A percentile compares a stretch with the other conserved stretches of the same genome.
Evolutionary conservation across 2,797 vertebrate species (phyloP).

Genomic region (Catharus ustulatus): DNA sequence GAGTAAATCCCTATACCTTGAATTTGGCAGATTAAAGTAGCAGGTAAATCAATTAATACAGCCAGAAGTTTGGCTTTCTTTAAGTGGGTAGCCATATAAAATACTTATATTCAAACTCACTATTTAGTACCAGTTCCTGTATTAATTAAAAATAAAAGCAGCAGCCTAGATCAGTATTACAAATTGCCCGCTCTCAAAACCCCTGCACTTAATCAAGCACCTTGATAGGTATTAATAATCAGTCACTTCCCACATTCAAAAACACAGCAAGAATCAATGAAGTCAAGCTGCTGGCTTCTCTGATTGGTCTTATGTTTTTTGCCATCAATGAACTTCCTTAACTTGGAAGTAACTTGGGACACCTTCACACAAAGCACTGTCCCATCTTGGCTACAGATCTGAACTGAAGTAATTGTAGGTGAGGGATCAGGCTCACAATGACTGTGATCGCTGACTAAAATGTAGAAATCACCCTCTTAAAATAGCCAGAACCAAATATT

Average conservation of each 20-base stretch:
- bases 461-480: not conserved
- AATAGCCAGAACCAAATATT: not conserved
- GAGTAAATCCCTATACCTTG: not conserved
- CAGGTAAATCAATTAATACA: not conserved
- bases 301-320: rapidly evolving
- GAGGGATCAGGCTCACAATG: not conserved
- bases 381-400: not conserved
- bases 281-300: not conserved
- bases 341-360: not conserved
- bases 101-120: not conserved
- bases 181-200: not conserved
- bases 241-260: not conserved
- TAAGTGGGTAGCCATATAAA: not conserved
- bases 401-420: not conserved
- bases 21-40: not conserved
- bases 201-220: not conserved
- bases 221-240: not conserved
- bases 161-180: not conserved
- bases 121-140: not conserved
- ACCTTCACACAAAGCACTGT: not conserved
- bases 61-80: not conserved
- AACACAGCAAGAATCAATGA: not conserved
- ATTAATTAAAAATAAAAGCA: not conserved
- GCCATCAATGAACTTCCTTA: not conserved
- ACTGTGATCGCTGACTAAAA: not conserved